Base-by-base conservation (phyloP, 2,113 vertebrate species). In the Labrus mixtus region DNA sequence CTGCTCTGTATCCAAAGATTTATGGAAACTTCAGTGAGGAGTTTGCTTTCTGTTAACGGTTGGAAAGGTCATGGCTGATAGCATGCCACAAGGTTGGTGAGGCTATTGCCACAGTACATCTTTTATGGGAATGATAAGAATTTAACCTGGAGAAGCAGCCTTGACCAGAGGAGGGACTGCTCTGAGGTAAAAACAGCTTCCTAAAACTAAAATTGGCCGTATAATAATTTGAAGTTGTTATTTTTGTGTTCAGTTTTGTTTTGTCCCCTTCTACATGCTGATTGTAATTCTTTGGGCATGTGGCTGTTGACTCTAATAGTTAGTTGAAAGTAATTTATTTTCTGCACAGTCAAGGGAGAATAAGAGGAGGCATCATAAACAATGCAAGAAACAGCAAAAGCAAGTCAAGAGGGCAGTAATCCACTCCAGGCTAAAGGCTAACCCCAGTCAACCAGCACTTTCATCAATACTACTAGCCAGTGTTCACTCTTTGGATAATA, bases 321-420 rank as follows among this genome's bases (percentile, higher is more conserved):
- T 79, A 87, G 75, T 81, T 76, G 41, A 71, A 71, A 80, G 45
- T 67, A 60, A 76, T 79, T 84, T 75, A 64, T 55, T 56, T 75
- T 73, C 72, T 46, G 25, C 51, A 80, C 68, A 81, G 61, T 43
- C 41, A 82, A 48, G 55, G 13, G 16, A 59, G 22, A 45, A 50
- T 48, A 54, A 48, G 25, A 25, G 25, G 25, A 25, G 25, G 25
- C 25, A 25, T 25, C 25, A 25, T 3, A 25, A 25, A 3, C 25
- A 25, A 25, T 25, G 25, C 25, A 25, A 25, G 25, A 25, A 25
- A 25, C 25, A 25, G 25, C 25, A 25, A 25, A 25, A 25, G 25
- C 25, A 25, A 25, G 25, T 25, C 25, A 25, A 25, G 25, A 25
- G 25, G 25, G 25, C 25, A 25, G 25, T 1, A 25, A 25, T 25